phyloP scores from a whole-genome alignment of 1,140 invertebrate genomes.

The Pachypsylla venusta region DNA sequence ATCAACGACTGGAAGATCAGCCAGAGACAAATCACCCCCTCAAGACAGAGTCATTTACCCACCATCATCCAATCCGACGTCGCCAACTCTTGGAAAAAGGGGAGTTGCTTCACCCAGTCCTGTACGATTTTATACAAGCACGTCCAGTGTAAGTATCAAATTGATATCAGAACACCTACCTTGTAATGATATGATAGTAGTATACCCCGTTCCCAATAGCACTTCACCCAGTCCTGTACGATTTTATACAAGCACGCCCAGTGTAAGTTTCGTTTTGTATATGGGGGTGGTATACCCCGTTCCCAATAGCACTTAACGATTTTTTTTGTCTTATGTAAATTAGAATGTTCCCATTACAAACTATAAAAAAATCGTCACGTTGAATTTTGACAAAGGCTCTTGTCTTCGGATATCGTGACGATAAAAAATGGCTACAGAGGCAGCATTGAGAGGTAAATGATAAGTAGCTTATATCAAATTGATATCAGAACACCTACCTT shows the following conservation, averaged over 20 bases:
- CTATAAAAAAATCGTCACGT: too few relatives aligned
- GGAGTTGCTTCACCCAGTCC: not conserved
- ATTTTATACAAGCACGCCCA: not conserved
- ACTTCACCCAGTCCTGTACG: not conserved
- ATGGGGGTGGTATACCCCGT: too few relatives aligned
- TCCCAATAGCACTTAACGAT: too few relatives aligned
- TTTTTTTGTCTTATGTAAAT: too few relatives aligned
- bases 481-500: too few relatives aligned
- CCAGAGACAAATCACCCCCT: slow-evolving; percentile 14
- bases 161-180: not conserved
- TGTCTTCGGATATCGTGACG: too few relatives aligned
- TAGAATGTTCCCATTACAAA: too few relatives aligned
- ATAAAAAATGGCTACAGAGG: too few relatives aligned
- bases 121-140: not conserved
- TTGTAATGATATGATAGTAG: not conserved
- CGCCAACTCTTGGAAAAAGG: not conserved
- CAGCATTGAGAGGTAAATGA: too few relatives aligned
- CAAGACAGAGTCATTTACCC: slow-evolving; percentile 14
- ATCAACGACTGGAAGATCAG: not conserved
- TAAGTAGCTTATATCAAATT: too few relatives aligned
- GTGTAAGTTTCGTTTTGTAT: not conserved
- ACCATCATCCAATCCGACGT: slow-evolving; percentile 11
- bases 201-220: too few relatives aligned
- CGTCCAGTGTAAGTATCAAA: not conserved
- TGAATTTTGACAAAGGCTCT: too few relatives aligned